Conservation (phyloP, 2,113 vertebrate genomes). For the Rhagologus leucostigma region DNA sequence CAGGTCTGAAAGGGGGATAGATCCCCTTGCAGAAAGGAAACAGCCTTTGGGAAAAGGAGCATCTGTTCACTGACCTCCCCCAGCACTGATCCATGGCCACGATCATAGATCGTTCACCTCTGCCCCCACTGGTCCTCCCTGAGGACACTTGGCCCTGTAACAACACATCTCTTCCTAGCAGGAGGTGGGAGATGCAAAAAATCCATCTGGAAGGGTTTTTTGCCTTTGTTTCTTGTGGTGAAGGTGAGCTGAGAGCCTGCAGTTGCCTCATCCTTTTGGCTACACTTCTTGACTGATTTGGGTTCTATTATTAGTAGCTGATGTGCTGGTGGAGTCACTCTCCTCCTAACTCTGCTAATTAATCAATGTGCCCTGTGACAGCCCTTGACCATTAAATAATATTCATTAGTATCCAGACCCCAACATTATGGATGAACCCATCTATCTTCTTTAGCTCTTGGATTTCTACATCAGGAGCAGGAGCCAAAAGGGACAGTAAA, state of each 20-base stretch:
- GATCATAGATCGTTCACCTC: accelerated
- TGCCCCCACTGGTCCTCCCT: background rate
- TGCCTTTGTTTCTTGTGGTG: background rate
- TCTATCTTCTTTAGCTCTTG: conserved; percentile 57
- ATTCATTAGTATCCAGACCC: conserved; percentile 37
- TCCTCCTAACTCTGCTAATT: conserved; percentile 34
- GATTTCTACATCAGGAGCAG: background rate
- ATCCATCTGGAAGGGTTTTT: background rate
- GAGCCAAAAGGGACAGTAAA: background rate
- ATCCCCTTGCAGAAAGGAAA: background rate
- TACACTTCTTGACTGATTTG: background rate
- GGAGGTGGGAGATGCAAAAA: background rate
- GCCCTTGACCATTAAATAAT: conserved; percentile 53
- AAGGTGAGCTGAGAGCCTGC: conserved; percentile 21
- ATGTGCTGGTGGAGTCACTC: background rate
- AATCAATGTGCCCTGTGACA: conserved; percentile 19
- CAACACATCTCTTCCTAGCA: background rate
- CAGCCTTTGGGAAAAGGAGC: background rate
- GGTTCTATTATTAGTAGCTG: conserved; percentile 48
- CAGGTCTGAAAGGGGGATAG: background rate
- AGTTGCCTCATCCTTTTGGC: background rate
- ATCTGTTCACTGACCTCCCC: accelerated
- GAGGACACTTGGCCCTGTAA: background rate
- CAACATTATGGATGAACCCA: conserved; percentile 2
- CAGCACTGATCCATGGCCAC: accelerated